Evolutionary conservation across 2,797 vertebrate species (phyloP), one percentile per base, ranked within the genome.

Genomic region (Sebastolobus alascanus): DNA sequence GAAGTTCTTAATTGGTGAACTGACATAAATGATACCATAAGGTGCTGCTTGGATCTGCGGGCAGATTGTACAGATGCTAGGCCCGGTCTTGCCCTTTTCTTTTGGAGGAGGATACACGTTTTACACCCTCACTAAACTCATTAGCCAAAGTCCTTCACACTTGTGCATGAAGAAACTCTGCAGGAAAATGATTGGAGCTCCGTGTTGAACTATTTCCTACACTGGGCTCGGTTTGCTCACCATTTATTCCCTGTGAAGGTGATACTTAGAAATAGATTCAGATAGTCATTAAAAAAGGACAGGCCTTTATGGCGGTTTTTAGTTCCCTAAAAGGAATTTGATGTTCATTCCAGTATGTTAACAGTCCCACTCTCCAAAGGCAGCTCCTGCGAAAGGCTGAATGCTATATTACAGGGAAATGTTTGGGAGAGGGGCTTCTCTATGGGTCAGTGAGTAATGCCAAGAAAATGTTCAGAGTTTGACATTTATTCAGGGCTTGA

Each of bases 291-390:
- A 73, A 71, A 91, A 77, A 79, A 55, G 65, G 71, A 79, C 82
- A 20, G 65, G 52, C 37, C 75, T 87, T 84, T 79, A 68, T 79
- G 73, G 77, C 74, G 55, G 33, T 80, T 90, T 93, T 90, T 80
- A 88, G 73, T 82, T 83, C 75, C 75, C 85, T 95, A 92, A 93
- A 95, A 95, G 91, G 90, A 91, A 94, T 93, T 67, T 86, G 88
- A 92, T 94, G 91, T 93, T 92, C 89, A 82, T 80, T 84, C 75
- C 84, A 74, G 82, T 82, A 82, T 85, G 90, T 91, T 85, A 85
- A 83, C 85, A 60, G 83, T 76, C 70, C 80, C 79, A 33, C 80
- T 90, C 90, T 91, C 68, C 61, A 77, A 90, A 90, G 78, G 85
- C 84, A 50, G 78, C 68, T 79, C 20, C 66, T 37, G 78, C 67